Base-by-base conservation (phyloP, 2,113 vertebrate genomes). In the Rhinopithecus roxellana region DNA sequence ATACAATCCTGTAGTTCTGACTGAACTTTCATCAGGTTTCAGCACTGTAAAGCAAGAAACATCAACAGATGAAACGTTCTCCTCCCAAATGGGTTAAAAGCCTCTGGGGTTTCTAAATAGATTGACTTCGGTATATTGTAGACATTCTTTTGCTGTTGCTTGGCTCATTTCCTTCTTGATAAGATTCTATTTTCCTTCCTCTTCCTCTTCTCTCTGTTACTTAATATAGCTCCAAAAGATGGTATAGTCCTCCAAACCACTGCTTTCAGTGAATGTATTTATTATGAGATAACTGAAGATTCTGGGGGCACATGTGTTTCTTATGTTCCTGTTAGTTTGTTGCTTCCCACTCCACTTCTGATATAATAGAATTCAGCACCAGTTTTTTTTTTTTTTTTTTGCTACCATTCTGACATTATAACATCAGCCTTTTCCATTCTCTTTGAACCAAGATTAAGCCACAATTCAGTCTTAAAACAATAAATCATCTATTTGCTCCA, bases 101-200 rank as follows among this genome's bases (percentile, higher is more conserved):
- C 5, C 43, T 95, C 78, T 70, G 61, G 84, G 38, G 25, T 81
- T 84, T 85, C 72, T 93, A 70, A 74, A 40, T n/a, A 59, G 45
- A 95, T 89, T 77, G 59, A 32, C 25, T 95, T 83, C n/a, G 75
- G 30, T 50, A 30, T 92, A 75, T 86, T 93, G 32, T 80, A 83
- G 64, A 90, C 45, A 48, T 85, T 86, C n/a, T 94, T 85, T 81
- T 85, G 32, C 82, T 95, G 70, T 85, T 85, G 61, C 43, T 83
- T 91, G 82, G 17, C 89, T 95, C 82, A 82, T 85, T 96, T 97
- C 40, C 78, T 89, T 88, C 59, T 93, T 86, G 79, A 75, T 75
- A 93, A 94, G 40, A 70, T 89, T 93, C 86, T 70, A 38, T 94
- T 72, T 89, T 95, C 14, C 78, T 86, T 89, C 90, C 16, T 91